Conservation (phyloP, 2,113 vertebrate species). For the Campylomormyrus tamandua region DNA sequence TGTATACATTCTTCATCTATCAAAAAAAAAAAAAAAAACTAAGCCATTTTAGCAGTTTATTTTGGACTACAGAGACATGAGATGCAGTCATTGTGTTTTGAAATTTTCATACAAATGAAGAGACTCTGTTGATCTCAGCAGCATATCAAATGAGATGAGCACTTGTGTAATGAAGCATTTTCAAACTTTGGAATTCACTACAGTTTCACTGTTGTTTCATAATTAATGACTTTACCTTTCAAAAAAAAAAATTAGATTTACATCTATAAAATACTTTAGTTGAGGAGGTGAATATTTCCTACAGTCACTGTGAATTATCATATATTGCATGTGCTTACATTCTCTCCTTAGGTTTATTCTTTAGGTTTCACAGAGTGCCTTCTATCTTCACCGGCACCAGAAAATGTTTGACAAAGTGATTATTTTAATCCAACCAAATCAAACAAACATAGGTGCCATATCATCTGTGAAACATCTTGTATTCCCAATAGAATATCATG, state of each 20-base stretch:
- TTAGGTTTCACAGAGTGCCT: neutral
- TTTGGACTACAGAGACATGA: neutral
- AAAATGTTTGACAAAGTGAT: neutral
- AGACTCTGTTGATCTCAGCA: neutral
- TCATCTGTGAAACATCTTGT: neutral
- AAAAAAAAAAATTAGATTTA: neutral
- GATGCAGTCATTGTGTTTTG: neutral
- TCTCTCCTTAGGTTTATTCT: neutral
- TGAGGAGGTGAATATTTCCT: constrained; percentile 4
- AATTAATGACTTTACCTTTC: neutral
- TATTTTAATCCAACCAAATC: neutral
- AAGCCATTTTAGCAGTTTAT: neutral
- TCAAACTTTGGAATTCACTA: neutral
- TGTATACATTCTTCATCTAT: neutral
- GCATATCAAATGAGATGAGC: neutral
- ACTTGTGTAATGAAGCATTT: neutral
- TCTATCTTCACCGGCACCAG: neutral
- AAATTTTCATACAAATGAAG: neutral
- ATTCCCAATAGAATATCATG: neutral
- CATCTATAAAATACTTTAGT: neutral
- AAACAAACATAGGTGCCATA: neutral
- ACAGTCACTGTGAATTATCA: neutral
- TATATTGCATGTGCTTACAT: neutral
- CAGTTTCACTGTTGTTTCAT: constrained; percentile 3
- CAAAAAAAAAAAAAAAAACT: neutral